Conservation (phyloP, 2,113 vertebrate genomes). For the Scartelaos histophorus region DNA sequence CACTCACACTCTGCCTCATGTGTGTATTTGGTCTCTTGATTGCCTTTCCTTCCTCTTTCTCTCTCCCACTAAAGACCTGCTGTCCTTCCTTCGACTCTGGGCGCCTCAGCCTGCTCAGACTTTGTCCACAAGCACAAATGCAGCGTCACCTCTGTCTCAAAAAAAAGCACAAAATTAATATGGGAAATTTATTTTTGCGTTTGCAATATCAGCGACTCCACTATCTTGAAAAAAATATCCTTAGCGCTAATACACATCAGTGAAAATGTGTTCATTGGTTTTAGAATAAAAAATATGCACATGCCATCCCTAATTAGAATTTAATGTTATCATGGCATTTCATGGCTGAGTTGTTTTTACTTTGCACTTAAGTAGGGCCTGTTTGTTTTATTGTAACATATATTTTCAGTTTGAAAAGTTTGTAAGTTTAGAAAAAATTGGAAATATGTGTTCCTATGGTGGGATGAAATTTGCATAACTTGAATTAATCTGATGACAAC, state of each 20-base stretch:
- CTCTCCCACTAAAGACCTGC: slow-evolving; percentile 73
- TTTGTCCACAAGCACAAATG: slow-evolving; percentile 25
- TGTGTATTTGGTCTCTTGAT: slow-evolving; percentile 78
- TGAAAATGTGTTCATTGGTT: not conserved
- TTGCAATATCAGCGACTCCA: not conserved
- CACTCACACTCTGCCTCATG: not conserved
- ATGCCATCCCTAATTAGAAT: too few relatives aligned
- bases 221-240: not conserved
- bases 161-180: not conserved
- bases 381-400: not conserved
- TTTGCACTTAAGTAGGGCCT: not conserved
- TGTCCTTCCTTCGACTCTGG: slow-evolving; percentile 80
- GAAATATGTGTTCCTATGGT: not conserved
- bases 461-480: not conserved
- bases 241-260: not conserved
- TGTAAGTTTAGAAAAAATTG: not conserved
- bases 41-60: slow-evolving; percentile 82
- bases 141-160: slow-evolving; percentile 43
- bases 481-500: not conserved
- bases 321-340: not conserved
- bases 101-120: slow-evolving; percentile 55
- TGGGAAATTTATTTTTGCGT: not conserved
- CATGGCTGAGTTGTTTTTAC: not conserved
- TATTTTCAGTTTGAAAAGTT: not conserved
- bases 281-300: not conserved